Conservation (phyloP, 2,113 vertebrate species). For the Shinisaurus crocodilurus region DNA sequence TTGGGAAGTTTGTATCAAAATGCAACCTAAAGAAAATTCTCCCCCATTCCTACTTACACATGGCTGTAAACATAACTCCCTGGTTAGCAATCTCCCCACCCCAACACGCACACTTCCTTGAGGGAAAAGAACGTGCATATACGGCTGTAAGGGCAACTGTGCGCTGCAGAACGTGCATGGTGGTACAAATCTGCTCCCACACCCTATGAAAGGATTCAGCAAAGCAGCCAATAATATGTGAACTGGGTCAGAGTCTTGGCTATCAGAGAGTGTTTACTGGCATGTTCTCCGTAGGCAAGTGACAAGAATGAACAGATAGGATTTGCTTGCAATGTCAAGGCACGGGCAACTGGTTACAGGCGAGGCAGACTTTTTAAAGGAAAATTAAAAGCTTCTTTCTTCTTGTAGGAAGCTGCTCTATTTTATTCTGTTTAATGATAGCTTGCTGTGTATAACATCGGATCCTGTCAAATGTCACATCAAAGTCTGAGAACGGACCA, state of each 20-base stretch:
- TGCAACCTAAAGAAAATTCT: neutral
- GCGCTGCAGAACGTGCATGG: neutral
- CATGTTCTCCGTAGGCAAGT: neutral
- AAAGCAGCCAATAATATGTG: neutral
- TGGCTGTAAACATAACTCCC: neutral
- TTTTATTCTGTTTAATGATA: neutral
- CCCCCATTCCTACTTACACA: neutral
- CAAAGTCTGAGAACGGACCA: neutral
- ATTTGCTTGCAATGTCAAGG: neutral
- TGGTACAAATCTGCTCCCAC: neutral
- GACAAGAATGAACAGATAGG: neutral
- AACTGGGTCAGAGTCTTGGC: neutral
- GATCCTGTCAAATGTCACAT: slow-evolving; percentile 25
- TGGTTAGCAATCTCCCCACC: neutral
- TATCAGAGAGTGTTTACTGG: neutral
- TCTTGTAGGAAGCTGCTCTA: neutral
- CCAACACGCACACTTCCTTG: neutral
- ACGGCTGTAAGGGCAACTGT: neutral
- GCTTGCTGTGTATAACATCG: neutral
- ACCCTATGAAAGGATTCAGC: neutral
- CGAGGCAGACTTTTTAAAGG: neutral
- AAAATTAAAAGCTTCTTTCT: neutral
- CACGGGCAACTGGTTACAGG: neutral
- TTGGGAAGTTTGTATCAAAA: too few relatives aligned
- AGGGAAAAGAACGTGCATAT: neutral